phyloP scores from a whole-genome alignment of 1,140 invertebrate species.

The Heliothis virescens region DNA sequence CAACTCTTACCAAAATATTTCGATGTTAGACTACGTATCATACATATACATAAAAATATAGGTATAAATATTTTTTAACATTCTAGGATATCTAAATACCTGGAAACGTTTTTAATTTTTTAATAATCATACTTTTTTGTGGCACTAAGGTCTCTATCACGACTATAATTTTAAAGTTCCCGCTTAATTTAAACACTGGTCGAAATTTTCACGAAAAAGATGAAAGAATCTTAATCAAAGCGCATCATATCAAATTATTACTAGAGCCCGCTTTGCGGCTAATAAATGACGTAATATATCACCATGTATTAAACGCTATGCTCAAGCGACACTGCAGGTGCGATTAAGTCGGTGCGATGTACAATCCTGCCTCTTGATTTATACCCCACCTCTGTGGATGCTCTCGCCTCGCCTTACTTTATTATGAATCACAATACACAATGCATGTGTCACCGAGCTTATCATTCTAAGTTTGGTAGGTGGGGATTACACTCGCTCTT shows the following conservation, averaged over 20 bases:
- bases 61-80: too few relatives aligned
- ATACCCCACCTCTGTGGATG: conserved; percentile 47
- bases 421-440: conserved; percentile 58
- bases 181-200: too few relatives aligned
- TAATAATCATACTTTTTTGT: too few relatives aligned
- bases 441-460: conserved; percentile 47
- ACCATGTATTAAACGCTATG: conserved; percentile 63
- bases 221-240: neutral
- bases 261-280: conserved; percentile 39
- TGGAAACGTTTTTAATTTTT: too few relatives aligned
- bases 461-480: conserved; percentile 40
- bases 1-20: too few relatives aligned
- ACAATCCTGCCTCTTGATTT: conserved; percentile 64
- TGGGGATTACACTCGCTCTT: neutral
- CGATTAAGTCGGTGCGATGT: conserved; percentile 68
- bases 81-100: too few relatives aligned
- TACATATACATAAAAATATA: too few relatives aligned
- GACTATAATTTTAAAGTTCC: too few relatives aligned
- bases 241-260: conserved; percentile 52
- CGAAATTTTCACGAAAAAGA: too few relatives aligned
- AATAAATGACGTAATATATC: conserved; percentile 69
- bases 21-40: too few relatives aligned
- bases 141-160: too few relatives aligned
- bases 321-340: conserved; percentile 68
- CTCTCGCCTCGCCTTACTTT: conserved; percentile 37